Conservation (phyloP, 2,888 invertebrate genomes). For the Ochropleura leucogaster region DNA sequence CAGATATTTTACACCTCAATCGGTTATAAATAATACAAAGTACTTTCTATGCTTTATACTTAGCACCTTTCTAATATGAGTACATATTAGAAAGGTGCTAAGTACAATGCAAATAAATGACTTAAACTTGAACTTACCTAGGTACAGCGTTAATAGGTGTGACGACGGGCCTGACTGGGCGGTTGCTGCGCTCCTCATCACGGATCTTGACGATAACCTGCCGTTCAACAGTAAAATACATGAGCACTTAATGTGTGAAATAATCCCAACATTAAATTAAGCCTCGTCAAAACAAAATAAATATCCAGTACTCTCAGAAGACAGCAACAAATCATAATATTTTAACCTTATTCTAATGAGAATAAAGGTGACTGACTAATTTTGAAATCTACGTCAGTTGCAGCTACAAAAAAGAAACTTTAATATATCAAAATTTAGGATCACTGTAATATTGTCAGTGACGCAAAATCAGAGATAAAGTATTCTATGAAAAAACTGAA, state of each 20-base stretch:
- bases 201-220: conserved; percentile 90
- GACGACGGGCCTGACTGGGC: conserved; percentile 73
- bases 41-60: too few species aligned
- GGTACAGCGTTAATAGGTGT: conserved; percentile 81
- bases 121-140: conserved; percentile 75
- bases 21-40: too few species aligned
- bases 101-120: too few species aligned
- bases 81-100: too few species aligned
- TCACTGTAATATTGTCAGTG: background rate
- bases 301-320: background rate
- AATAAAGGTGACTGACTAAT: background rate
- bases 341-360: background rate
- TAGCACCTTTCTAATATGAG: too few species aligned
- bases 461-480: background rate
- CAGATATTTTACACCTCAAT: too few species aligned
- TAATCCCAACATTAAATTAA: background rate
- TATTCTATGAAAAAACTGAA: background rate
- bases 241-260: background rate
- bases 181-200: conserved; percentile 83
- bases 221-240: background rate
- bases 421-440: background rate
- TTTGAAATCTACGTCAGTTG: background rate
- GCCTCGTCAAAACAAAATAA: background rate
- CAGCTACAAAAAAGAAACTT: background rate
- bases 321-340: background rate